Base-by-base conservation (phyloP, 2,797 vertebrate genomes). In the Hippoglossus hippoglossus region DNA sequence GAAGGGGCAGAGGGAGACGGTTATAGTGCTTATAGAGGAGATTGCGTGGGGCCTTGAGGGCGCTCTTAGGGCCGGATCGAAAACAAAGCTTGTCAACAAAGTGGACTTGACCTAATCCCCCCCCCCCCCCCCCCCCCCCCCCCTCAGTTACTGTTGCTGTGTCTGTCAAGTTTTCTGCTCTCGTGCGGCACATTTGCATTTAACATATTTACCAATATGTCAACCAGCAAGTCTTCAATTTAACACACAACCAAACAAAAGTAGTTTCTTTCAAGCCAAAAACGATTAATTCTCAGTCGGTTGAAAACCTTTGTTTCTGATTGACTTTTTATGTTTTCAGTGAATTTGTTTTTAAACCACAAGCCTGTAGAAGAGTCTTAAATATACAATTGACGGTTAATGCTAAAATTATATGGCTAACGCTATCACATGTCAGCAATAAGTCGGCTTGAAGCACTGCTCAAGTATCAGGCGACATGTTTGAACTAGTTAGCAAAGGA, bases 31-130 rank as follows among this genome's bases (percentile, higher is more conserved):
- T 53, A 44, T 41, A 58, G 34, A 63, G 63, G 70, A 62, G 64
- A 64, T 8, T 60, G 56, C 67, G 63, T 57, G 54, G 53, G 69
- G 63, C 53, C 73, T 80, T 65, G 9, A 62, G 24, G 58, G 54
- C 68, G 50, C 53, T 53, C 25, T 73, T 61, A 62, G 7, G 22
- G 70, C 21, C 41, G 22, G 22, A 44, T 3, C 21, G 6, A 63
- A 65, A 61, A 49, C 5, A 6, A 54, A 25, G 52, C 26, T 60
- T 10, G 46, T 58, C 22, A 66, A 70, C 53, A 41, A 55, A 63
- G 46, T 39, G 53, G 57, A 39, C 21, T 24, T 25, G 63, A 46
- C 54, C 50, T 15, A 7, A 26, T 18, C n/a, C 44, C 44, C 6
- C 44, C 41, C 41, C 12, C 12, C 41, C 41, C 3, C 3, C 36